Conservation (phyloP, 92 coral and sea anemone genomes). For the Parazoanthus atlanticus region DNA sequence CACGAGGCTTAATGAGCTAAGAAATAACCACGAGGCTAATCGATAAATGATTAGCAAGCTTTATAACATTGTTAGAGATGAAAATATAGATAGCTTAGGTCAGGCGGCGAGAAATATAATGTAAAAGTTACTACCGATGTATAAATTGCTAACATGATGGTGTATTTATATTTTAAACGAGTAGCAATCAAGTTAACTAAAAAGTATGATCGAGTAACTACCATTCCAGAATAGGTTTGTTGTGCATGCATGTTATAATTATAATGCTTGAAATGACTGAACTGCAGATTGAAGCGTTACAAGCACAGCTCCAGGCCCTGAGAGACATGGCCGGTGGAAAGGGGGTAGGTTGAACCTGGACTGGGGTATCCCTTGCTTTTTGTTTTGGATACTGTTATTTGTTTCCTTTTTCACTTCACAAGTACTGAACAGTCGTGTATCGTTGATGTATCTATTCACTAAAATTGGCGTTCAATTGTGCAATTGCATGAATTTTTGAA, state of each 20-base stretch:
- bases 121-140: not conserved
- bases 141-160: not conserved
- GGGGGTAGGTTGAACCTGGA: not conserved
- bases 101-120: too few relatives aligned
- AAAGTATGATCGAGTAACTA: not conserved
- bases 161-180: too few relatives aligned
- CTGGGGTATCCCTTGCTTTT: not conserved
- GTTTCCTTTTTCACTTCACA: too few relatives aligned
- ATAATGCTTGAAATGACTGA: not conserved
- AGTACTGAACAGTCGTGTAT: too few relatives aligned
- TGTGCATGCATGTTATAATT: not conserved
- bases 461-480: too few relatives aligned
- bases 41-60: too few relatives aligned
- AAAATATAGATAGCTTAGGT: too few relatives aligned
- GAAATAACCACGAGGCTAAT: too few relatives aligned
- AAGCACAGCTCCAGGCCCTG: conserved; percentile 96
- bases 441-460: too few relatives aligned
- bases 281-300: conserved; percentile 87
- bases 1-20: too few relatives aligned
- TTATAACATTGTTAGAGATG: too few relatives aligned
- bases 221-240: not conserved
- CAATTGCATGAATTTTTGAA: too few relatives aligned
- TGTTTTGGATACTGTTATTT: not conserved
- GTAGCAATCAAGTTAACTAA: not conserved
- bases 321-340: conserved; percentile 88